Evolutionary conservation across 2,113 vertebrate genomes (phyloP).

Genomic region (Microcebus lehilahytsara): DNA sequence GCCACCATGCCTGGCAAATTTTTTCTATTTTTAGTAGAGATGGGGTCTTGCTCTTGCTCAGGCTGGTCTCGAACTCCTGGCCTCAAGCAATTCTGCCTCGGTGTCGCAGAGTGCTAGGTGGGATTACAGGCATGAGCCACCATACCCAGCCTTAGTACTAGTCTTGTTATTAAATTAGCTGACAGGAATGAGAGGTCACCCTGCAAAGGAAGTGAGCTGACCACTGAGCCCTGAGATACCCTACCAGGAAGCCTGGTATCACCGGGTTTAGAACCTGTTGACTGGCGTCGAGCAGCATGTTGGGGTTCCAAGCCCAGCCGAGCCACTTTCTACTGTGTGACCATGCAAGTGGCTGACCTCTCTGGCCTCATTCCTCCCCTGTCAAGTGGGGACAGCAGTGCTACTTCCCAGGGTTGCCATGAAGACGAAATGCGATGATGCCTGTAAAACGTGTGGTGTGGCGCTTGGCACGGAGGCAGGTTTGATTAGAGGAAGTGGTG

Average conservation of each 20-base stretch:
- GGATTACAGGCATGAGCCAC: too few species aligned
- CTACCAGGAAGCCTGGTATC: background rate
- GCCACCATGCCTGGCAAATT: too few species aligned
- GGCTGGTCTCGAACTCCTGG: too few species aligned
- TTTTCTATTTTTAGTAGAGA: too few species aligned
- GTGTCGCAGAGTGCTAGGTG: too few species aligned
- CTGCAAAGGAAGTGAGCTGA: background rate
- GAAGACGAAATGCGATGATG: background rate
- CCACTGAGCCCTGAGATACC: accelerated
- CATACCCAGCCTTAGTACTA: background rate
- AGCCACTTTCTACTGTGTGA: background rate
- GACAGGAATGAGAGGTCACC: background rate
- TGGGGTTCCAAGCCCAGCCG: background rate
- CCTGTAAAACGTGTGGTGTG: background rate
- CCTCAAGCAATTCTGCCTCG: too few species aligned
- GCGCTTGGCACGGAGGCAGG: background rate
- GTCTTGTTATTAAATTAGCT: background rate
- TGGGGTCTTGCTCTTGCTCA: too few species aligned
- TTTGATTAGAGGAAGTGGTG: background rate
- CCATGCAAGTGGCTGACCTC: background rate
- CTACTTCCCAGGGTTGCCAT: background rate
- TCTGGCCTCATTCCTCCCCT: background rate
- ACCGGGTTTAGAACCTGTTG: background rate
- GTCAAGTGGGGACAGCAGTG: background rate
- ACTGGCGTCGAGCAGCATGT: background rate